Evolutionary conservation across 2,797 vertebrate species (phyloP), one percentile per base, ranked within the genome.

Genomic region (Petrocephalus sullivani): DNA sequence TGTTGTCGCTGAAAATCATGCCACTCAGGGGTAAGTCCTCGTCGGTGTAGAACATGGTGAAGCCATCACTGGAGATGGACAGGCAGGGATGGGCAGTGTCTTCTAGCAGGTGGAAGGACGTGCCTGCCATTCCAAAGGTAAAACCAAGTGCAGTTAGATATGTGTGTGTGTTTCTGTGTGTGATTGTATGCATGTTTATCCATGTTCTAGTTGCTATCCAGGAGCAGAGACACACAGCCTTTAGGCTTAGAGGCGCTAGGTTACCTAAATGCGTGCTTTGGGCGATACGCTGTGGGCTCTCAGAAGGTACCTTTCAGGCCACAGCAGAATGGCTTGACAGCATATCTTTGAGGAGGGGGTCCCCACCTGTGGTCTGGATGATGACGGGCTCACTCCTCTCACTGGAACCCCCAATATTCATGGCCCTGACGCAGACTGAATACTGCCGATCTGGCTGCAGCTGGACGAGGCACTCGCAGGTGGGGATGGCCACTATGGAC

Each of bases 401-500:
- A 49, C 88, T 88, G 60, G 88, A 93, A 10, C 98, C 98, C 1
- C 97, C 96, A 14, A 96, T 92, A 89, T 98, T 99, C 87, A 98
- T 93, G 0, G 97, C 98, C 90, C 95, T 95, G 90, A 99, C 95
- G 7, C 91, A 95, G 91, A 88, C 33, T 0, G 28, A 88, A 92
- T 98, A 99, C 78, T 87, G 91, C 56, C 93, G 94, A 86, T 90
- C 89, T 1, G 96, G 92, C 93, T 97, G 96, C 92, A 99, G 96
- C 92, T 97, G 97, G 91, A 99, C 95, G 89, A 98, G 90, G 51
- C 96, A 94, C 95, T 98, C 97, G 1, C 98, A 98, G 91, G 95
- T 96, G 49, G 98, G 98, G 88, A 99, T 96, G 1, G 97, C 98
- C 53, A 98, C 96, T 1, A 99, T 93, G 0, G 96, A 98, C 90